Conservation (phyloP, 2,113 vertebrate species). For the Podarcis muralis region DNA sequence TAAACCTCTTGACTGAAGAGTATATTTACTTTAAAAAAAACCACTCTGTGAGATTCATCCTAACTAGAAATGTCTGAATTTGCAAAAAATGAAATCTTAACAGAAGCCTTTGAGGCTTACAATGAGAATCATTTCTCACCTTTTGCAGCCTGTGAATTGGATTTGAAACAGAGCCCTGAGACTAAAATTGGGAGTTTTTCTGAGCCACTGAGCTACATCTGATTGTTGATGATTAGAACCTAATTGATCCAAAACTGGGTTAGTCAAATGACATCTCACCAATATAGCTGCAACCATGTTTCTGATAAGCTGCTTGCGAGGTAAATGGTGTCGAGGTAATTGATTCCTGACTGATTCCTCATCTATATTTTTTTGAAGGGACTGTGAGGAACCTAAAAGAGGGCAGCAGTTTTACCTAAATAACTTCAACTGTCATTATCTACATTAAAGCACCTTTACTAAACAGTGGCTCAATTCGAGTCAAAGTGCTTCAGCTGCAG, state of each 20-base stretch:
- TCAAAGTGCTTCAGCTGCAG: background rate
- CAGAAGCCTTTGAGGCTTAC: background rate
- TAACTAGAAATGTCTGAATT: constrained; percentile 19
- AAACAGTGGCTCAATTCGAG: background rate
- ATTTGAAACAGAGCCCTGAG: background rate
- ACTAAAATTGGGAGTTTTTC: background rate
- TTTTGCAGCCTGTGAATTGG: constrained; percentile 1
- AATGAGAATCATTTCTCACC: background rate
- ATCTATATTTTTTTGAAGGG: background rate
- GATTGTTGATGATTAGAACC: background rate
- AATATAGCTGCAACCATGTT: background rate
- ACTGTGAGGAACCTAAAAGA: background rate
- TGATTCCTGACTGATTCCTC: background rate
- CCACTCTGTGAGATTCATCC: background rate
- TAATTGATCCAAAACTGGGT: background rate
- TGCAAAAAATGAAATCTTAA: constrained; percentile 29
- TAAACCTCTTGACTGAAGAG: background rate
- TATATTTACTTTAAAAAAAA: background rate
- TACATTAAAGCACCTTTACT: background rate
- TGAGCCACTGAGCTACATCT: background rate
- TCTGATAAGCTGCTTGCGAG: constrained; percentile 5
- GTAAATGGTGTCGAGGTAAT: constrained; percentile 5
- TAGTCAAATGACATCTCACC: background rate
- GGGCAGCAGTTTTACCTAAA: background rate
- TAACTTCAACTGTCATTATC: background rate